Base-by-base conservation (phyloP, 2,888 invertebrate species). In the Antheraea yamamai region DNA sequence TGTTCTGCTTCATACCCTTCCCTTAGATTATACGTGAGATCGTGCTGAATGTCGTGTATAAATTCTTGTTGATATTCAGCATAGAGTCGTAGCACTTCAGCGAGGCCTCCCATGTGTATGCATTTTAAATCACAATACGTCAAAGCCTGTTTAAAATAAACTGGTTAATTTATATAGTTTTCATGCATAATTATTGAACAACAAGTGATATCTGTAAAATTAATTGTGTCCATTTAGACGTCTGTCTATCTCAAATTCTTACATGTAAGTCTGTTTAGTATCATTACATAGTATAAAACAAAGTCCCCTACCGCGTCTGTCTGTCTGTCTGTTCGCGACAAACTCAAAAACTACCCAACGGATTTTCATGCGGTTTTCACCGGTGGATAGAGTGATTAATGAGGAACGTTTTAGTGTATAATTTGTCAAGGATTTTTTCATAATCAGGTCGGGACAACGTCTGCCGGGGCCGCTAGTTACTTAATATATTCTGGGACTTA, bases 71-170 rank as follows among this genome's bases (percentile, higher is more conserved):
- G 98, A 89, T 98, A 99, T 89, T 99, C 99, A 0, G 99, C 98
- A 90, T 99, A 99, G 0, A 99, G 94, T 3, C 98, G 95, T 23
- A 99, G 95, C 0, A 98, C 98, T 82, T 98, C 98, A 20, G 98
- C 97, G 73, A 99, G 95, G 1, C 99, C 98, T 79, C 97, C 97
- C 95, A 98, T 98, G 92, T 98, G 97, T 81, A 99, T 97, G 92
- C 98, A 98, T 93, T 99, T 99, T 77, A 99, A 95, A 94, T 99
- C 99, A 91, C 99, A 99, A 93, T 99, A 99, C 70, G 99, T 99
- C 75, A 99, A 95, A 61, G 99, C 99, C 95, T 97, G 95, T 74
- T 83, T 79, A 78, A 64, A 58, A n/a, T 35, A 73, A 61, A 52
- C n/a, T 39, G 4, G 58, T 70, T 52, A 23, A 26, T 14, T 35